Conservation (phyloP, 2,888 invertebrate genomes). For the Notocelia uddmanniana region DNA sequence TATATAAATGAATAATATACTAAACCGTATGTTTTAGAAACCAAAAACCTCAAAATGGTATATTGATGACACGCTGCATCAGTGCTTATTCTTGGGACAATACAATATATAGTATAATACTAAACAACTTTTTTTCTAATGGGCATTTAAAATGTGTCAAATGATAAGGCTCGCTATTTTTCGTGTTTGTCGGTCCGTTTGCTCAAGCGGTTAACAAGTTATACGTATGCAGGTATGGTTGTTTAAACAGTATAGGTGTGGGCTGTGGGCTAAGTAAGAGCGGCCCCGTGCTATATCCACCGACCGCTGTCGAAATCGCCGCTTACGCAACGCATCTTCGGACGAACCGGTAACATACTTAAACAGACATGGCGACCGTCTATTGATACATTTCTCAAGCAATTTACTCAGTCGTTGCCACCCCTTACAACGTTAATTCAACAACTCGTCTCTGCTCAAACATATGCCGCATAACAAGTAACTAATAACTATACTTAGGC, state of each 20-base stretch:
- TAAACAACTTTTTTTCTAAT: constrained; percentile 1
- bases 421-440: neutral
- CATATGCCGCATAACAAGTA: neutral
- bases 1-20: neutral
- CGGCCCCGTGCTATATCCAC: constrained; percentile 83
- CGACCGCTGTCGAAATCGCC: constrained; percentile 74
- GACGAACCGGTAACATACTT: constrained; percentile 72
- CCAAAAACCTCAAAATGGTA: neutral
- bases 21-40: neutral
- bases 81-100: neutral
- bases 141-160: constrained; percentile 54
- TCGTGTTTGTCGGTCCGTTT: constrained; percentile 65
- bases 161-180: constrained; percentile 64
- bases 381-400: constrained; percentile 59
- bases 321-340: constrained; percentile 76
- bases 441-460: neutral
- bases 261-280: constrained; percentile 75
- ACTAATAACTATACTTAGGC: too few relatives aligned
- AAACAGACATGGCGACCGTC: constrained; percentile 59
- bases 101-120: too few relatives aligned
- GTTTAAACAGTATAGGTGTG: constrained; percentile 78
- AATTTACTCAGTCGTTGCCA: constrained; percentile 45
- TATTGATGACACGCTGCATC: neutral
- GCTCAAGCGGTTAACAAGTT: constrained; percentile 71
- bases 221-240: constrained; percentile 64